phyloP scores from a whole-genome alignment of 2,797 vertebrate species.

The Cyclopterus lumpus region DNA sequence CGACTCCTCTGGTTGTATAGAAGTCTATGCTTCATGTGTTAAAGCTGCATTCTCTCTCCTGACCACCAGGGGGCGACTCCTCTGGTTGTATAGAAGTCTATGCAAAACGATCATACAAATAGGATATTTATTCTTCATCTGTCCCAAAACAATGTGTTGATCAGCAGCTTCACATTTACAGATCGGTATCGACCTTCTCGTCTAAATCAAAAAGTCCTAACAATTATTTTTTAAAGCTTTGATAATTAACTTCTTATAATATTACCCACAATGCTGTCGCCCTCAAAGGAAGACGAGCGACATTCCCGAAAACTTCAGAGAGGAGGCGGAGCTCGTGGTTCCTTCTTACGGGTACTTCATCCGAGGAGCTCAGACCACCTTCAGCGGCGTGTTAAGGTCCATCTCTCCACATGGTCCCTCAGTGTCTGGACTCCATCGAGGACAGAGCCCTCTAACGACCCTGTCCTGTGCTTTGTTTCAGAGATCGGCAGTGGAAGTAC shows the following conservation, averaged over 20 bases:
- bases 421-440: too few species aligned
- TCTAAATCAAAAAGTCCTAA: not conserved
- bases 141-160: too few species aligned
- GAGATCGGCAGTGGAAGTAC: conserved; percentile 99
- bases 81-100: too few species aligned
- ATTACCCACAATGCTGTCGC: not conserved
- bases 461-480: conserved; percentile 76
- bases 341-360: conserved; percentile 94
- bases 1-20: too few species aligned
- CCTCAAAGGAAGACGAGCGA: conserved; percentile 90
- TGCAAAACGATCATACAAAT: too few species aligned
- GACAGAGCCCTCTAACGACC: too few species aligned
- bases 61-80: too few species aligned
- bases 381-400: conserved; percentile 95
- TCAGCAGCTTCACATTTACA: too few species aligned
- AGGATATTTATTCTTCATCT: too few species aligned
- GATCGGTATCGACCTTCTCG: not conserved
- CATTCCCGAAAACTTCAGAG: conserved; percentile 87
- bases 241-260: not conserved
- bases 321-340: conserved; percentile 93
- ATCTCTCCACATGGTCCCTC: conserved; percentile 54
- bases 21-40: too few species aligned
- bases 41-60: too few species aligned
- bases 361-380: conserved; percentile 95
- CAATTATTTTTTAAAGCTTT: not conserved